phyloP scores from a whole-genome alignment of 2,888 invertebrate genomes.

The Coelinius sp. region DNA sequence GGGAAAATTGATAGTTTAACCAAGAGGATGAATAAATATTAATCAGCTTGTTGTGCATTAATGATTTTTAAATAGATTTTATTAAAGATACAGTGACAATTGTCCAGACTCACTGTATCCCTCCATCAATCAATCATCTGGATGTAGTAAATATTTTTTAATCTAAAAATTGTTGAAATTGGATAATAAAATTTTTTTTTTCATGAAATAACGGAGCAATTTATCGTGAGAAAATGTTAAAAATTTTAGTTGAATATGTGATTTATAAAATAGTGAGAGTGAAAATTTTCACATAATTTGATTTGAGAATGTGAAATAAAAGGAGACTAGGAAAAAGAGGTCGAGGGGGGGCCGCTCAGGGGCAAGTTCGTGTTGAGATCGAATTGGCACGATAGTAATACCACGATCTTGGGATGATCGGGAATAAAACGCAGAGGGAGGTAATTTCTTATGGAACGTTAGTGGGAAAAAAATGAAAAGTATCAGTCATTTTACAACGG shows the following conservation, averaged over 20 bases:
- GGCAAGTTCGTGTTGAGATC: slow-evolving; percentile 51
- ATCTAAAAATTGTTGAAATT: not conserved
- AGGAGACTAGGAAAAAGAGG: slow-evolving; percentile 11
- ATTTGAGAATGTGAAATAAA: slow-evolving; percentile 7
- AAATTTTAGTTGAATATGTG: too few relatives aligned
- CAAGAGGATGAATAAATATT: not conserved
- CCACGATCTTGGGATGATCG: slow-evolving; percentile 36
- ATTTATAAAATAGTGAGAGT: not conserved
- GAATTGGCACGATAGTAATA: slow-evolving; percentile 36
- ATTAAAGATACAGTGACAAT: slow-evolving; percentile 5
- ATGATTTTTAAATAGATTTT: slow-evolving; percentile 14
- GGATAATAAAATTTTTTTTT: slow-evolving; percentile 21
- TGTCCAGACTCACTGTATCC: not conserved
- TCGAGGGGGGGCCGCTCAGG: slow-evolving; percentile 17
- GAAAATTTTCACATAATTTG: not conserved
- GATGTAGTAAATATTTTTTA: not conserved
- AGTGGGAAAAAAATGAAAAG: slow-evolving; percentile 17
- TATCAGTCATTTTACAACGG: slow-evolving; percentile 37
- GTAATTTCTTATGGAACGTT: slow-evolving; percentile 12
- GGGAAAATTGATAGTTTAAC: too few relatives aligned
- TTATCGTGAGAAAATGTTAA: slow-evolving; percentile 15
- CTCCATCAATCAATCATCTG: not conserved
- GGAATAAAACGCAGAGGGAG: slow-evolving; percentile 16
- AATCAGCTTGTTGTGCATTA: not conserved
- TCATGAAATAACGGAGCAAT: slow-evolving; percentile 5